phyloP scores from a whole-genome alignment of 2,113 vertebrate genomes.

The Corythaixoides concolor region DNA sequence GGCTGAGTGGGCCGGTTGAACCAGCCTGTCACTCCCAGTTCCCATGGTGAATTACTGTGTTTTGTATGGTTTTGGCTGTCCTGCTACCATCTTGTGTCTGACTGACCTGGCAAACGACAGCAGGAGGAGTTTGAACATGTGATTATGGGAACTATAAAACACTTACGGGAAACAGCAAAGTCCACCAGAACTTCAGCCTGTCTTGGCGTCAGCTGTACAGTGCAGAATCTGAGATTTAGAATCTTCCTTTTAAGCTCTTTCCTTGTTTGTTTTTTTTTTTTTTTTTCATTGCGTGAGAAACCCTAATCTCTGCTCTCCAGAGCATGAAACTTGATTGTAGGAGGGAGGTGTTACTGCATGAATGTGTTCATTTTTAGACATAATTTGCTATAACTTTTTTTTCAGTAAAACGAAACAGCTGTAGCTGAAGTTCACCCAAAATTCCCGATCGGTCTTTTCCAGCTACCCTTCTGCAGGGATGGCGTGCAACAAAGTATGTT shows the following conservation, averaged over 20 bases:
- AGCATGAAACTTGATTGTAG: conserved; percentile 30
- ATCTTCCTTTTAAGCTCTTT: not conserved
- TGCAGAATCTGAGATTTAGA: not conserved
- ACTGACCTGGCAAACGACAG: not conserved
- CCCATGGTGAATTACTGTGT: not conserved
- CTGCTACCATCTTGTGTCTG: not conserved
- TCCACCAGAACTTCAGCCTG: not conserved
- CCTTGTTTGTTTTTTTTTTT: not conserved
- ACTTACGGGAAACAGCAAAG: not conserved
- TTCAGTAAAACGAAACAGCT: conserved; percentile 34
- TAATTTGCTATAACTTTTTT: conserved; percentile 8
- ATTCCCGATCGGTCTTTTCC: not conserved
- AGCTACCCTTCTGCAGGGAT: not conserved
- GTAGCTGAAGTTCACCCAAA: conserved; percentile 42
- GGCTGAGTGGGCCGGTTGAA: not conserved
- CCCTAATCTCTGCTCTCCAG: not conserved
- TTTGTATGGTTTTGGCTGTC: not conserved
- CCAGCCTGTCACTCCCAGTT: not conserved
- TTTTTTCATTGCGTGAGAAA: not conserved
- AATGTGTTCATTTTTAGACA: conserved; percentile 33
- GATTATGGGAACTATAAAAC: not conserved
- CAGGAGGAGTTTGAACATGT: not conserved
- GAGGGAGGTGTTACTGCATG: conserved; percentile 29
- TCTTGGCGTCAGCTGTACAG: not conserved
- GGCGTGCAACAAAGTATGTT: not conserved